phyloP scores from a whole-genome alignment of 2,113 vertebrate species.

The Halcyon malimbica region DNA sequence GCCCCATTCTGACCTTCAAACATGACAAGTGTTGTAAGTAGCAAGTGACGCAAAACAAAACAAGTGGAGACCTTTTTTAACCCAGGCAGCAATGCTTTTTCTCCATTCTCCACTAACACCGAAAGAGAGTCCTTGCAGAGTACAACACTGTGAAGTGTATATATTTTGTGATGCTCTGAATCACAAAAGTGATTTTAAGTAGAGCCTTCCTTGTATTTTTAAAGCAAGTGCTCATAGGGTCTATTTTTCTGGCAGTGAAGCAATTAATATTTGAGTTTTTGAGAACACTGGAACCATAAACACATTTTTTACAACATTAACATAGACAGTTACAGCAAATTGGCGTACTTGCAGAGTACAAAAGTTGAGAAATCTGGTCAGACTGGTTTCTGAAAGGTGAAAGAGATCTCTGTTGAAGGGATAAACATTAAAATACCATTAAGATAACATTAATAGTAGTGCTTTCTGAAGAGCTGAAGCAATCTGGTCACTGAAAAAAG shows the following conservation, averaged over 20 bases:
- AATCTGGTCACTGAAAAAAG: neutral
- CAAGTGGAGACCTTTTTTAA: neutral
- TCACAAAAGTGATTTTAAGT: no score
- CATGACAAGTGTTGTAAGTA: neutral
- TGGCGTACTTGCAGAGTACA: neutral
- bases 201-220: neutral
- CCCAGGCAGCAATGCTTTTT: neutral
- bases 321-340: neutral
- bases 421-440: constrained; percentile 43
- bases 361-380: constrained; percentile 52
- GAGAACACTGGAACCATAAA: neutral
- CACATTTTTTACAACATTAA: neutral
- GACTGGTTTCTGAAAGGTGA: constrained; percentile 39
- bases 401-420: constrained; percentile 4
- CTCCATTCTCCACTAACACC: neutral
- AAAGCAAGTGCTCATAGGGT: neutral
- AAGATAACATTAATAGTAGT: constrained; percentile 22
- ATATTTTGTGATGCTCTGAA: neutral
- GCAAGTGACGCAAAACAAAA: neutral
- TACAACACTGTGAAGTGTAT: neutral
- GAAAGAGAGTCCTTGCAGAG: neutral
- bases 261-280: neutral
- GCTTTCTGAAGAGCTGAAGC: constrained; percentile 6
- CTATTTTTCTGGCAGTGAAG: neutral
- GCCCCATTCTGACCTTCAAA: neutral